A percentile compares a stretch with the other conserved stretches of the same genome.
Evolutionary conservation across 2,888 invertebrate genomes (phyloP).

Genomic region (Muschampia plurimacula): DNA sequence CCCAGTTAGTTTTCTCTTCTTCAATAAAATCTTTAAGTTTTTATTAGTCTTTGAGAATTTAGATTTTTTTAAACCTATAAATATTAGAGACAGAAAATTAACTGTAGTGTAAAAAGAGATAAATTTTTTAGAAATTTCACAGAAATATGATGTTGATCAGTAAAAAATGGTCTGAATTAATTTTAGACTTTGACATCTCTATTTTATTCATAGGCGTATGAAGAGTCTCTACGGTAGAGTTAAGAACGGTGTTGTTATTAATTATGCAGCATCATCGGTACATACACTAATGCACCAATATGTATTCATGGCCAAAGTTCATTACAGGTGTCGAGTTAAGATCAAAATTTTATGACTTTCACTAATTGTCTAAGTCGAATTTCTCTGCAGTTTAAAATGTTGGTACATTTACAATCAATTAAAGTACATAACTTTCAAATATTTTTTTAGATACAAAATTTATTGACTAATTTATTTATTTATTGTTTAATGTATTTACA

Average conservation of each 20-base stretch:
- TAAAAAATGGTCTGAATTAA: neutral
- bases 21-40: no score
- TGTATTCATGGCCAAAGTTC: slow-evolving; percentile 75
- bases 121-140: no score
- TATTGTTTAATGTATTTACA: no score
- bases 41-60: no score
- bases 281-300: slow-evolving; percentile 69
- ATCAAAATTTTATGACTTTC: slow-evolving; percentile 58
- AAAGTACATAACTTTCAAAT: neutral
- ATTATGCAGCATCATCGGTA: slow-evolving; percentile 67
- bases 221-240: slow-evolving; percentile 52
- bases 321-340: slow-evolving; percentile 58
- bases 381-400: slow-evolving; percentile 12
- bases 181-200: neutral
- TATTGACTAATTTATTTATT: no score
- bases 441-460: no score
- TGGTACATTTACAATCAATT: neutral
- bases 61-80: no score
- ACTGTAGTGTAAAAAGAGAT: no score
- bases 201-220: slow-evolving; percentile 19
- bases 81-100: no score
- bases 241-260: slow-evolving; percentile 65
- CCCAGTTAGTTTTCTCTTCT: no score
- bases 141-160: neutral
- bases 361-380: slow-evolving; percentile 38